Evolutionary conservation across 2,888 invertebrate species (phyloP).

Genomic region (Ennomos erosarius): DNA sequence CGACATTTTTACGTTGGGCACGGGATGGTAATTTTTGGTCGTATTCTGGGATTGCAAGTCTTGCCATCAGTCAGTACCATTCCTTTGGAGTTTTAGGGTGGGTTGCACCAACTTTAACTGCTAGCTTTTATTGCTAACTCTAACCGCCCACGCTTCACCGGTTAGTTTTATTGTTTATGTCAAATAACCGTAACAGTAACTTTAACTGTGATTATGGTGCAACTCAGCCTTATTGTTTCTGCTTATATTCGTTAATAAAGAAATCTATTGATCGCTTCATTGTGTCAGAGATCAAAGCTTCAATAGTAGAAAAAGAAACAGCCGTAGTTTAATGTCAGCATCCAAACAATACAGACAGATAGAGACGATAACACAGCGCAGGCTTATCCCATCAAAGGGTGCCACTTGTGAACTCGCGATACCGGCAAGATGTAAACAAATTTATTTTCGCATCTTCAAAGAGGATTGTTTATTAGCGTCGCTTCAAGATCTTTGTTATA

Average conservation of each 20-base stretch:
- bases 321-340: constrained; percentile 27
- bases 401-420: constrained; percentile 55
- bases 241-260: neutral
- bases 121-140: too few species aligned
- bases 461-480: constrained; percentile 67
- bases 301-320: constrained; percentile 21
- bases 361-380: constrained; percentile 33
- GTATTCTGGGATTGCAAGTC: neutral
- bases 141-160: too few species aligned
- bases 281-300: constrained; percentile 24
- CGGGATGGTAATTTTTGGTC: neutral
- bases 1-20: constrained; percentile 9
- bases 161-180: too few species aligned
- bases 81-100: too few species aligned
- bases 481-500: constrained; percentile 59
- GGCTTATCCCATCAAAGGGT: constrained; percentile 44
- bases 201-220: too few species aligned
- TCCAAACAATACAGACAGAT: constrained; percentile 27
- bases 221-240: too few species aligned
- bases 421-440: constrained; percentile 62
- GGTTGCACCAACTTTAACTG: too few species aligned
- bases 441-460: constrained; percentile 75
- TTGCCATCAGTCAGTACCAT: too few species aligned
- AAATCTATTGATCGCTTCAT: constrained; percentile 10
- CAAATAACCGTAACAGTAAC: too few species aligned